Evolutionary conservation across 2,797 vertebrate species (phyloP), one percentile per base, ranked within the genome.

Genomic region (Limosa lapponica): DNA sequence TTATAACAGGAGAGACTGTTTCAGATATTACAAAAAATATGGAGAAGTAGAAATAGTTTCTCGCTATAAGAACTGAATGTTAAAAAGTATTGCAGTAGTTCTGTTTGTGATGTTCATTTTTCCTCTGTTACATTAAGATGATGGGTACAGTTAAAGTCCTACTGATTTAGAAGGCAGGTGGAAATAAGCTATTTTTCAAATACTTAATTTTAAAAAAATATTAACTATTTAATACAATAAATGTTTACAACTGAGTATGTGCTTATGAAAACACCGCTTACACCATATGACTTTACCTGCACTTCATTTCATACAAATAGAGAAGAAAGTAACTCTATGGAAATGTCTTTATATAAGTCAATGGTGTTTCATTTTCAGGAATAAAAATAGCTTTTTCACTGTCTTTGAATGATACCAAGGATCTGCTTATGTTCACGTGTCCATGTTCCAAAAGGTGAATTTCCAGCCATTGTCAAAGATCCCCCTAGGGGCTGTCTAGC

Each of bases 181-280:
- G 36, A 82, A 73, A 49, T 32, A 59, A 82, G 6, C 13, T 51
- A 1, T 58, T 83, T 87, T 62, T 39, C 13, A 37, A 13, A 23
- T 7, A 6, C 6, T 0, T 52, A 16, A 0, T 27, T 28, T n/a
- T 7, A 46, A 10, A 8, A 62, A 28, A 32, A 1, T 3, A 11
- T 3, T 16, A 34, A 20, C 5, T 81, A 25, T 25, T 71, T 61
- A 44, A 17, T 77, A 17, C 10, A 69, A 5, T 48, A 39, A 78
- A 86, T 22, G 28, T 66, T 88, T 80, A 28, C 36, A 71, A 10
- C 14, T 48, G 11, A 37, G 10, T 55, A 11, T 12, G 11, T 62
- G 30, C 37, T 37, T 80, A 20, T 37, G 49, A 46, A 66, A 91
- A 34, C 19, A 10, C 18, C 13, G 13, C 27, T 66, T 61, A 32